Evolutionary conservation across 1,140 invertebrate species (phyloP), one percentile per base, ranked within the genome.

Genomic region (Littorina saxatilis): DNA sequence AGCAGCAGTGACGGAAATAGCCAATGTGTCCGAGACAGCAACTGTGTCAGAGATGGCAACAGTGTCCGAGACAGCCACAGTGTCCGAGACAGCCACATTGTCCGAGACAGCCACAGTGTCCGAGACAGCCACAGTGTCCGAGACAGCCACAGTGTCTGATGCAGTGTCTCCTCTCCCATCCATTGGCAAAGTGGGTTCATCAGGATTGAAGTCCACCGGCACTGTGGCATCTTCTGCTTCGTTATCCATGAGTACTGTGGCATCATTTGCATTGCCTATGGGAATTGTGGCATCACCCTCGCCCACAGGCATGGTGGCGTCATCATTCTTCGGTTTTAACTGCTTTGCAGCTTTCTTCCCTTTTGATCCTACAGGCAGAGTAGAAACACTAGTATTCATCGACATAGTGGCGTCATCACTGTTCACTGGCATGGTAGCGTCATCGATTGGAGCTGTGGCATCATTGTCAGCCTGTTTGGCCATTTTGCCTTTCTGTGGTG

Each of bases 251-350:
- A 66, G 32, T 2, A 83, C 37, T 29, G 81, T 81, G 17, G 79
- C 52, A 66, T 73, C 79, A 43, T 81, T 68, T 52, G 52, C 50
- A 74, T 75, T 79, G 20, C 39, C 81, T 58, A 27, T 75, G 35
- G 79, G 47, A 9, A 81, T 20, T n/a, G 80, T 84, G 47, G 75
- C 72, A 70, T 66, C 63, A 81, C 78, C 82, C 32, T 58, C 39
- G 23, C 55, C 75, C 66, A 23, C 79, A 66, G 79, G 61, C 20
- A 81, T 29, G 13, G 79, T 84, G 35, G 75, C 80, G 40, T 75
- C 80, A 13, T 74, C 50, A 43, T 23, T 20, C 40, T n/a, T 61
- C 27, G 32, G 47, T 2, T 73, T 74, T 40, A 80, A 63, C 40
- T 58, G 39, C 77, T 68, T 68, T 17, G 63, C 52, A 32, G 63